Evolutionary conservation across 2,888 invertebrate genomes (phyloP).

Genomic region (Caradrina clavipalpis): DNA sequence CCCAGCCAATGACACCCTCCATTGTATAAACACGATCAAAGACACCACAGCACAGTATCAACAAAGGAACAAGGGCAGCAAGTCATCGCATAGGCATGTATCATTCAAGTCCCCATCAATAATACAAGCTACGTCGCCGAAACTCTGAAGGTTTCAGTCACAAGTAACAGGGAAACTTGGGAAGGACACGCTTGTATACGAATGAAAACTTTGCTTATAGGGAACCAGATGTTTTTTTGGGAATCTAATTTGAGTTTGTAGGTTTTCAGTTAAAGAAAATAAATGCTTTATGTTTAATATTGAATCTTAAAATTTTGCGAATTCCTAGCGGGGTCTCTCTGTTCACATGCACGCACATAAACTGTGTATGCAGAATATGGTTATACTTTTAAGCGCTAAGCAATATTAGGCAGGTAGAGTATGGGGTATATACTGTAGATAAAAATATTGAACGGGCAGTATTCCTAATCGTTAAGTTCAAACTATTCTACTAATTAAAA

Average conservation of each 20-base stretch:
- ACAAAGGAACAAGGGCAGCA: slow-evolving; percentile 12
- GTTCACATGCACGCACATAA: no score
- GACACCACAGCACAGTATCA: background rate
- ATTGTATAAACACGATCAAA: background rate
- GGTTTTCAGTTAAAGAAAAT: background rate
- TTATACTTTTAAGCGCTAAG: no score
- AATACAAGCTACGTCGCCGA: slow-evolving; percentile 32
- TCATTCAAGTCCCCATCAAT: slow-evolving; percentile 41
- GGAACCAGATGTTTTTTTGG: background rate
- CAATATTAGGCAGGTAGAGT: background rate
- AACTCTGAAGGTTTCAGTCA: slow-evolving; percentile 35
- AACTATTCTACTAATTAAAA: no score
- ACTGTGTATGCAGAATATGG: background rate
- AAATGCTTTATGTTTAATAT: background rate
- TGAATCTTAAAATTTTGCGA: no score
- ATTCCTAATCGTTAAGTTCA: no score
- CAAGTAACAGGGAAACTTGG: slow-evolving; percentile 33
- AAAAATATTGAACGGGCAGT: no score
- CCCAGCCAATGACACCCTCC: background rate
- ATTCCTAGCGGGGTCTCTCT: no score
- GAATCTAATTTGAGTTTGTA: slow-evolving; percentile 9
- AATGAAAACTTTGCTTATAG: slow-evolving; percentile 1
- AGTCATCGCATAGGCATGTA: slow-evolving; percentile 24
- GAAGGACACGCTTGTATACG: slow-evolving; percentile 1
- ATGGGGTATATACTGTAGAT: background rate